Evolutionary conservation across 2,113 vertebrate genomes (phyloP), one percentile per base, ranked within the genome.

Genomic region (Calyptommatus sinebrachiatus): DNA sequence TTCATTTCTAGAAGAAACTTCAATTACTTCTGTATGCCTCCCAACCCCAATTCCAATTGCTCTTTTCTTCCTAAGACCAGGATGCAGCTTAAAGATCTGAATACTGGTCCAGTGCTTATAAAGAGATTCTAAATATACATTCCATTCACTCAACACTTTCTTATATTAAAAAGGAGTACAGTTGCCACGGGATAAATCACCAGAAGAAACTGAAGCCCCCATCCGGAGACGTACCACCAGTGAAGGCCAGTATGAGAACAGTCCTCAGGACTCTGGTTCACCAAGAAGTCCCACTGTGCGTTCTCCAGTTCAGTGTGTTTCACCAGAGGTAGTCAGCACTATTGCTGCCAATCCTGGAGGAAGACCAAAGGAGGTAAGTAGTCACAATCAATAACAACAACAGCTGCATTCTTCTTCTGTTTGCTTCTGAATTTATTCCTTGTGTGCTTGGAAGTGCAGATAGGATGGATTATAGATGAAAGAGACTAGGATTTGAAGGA

Each of bases 281-380:
- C 94, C 94, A 35, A 87, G 93, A n/a, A 96, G 96, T n/a, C 93
- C 93, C 16, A 93, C 95, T 0, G 71, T 98, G 9, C 97, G 96
- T 41, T 98, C 97, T 24, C 97, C 97, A 0, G 89, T 98, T 26
- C 97, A 96, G 74, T 97, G 96, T 1, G 96, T 99, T 85, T 99
- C 98, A 0, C 98, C 98, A 0, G 98, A 99, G 91, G 95, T 99
- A 82, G 97, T 96, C 92, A 99, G 96, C 86, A 97, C 97, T 81
- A 97, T 99, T 0, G 96, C 97, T 0, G 94, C 98, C 91, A 99
- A 99, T 89, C 98, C 98, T 0, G 98, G 98, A 88, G 98, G 98
- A 48, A 95, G 98, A n/a, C 98, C 98, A 67, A 99, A 97, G 88
- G 98, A 99, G 98, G 98, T 99, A 95, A 29, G 26, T 67, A 24